Base-by-base conservation (phyloP, 1,140 invertebrate genomes). In the Drosophila baimaii region DNA sequence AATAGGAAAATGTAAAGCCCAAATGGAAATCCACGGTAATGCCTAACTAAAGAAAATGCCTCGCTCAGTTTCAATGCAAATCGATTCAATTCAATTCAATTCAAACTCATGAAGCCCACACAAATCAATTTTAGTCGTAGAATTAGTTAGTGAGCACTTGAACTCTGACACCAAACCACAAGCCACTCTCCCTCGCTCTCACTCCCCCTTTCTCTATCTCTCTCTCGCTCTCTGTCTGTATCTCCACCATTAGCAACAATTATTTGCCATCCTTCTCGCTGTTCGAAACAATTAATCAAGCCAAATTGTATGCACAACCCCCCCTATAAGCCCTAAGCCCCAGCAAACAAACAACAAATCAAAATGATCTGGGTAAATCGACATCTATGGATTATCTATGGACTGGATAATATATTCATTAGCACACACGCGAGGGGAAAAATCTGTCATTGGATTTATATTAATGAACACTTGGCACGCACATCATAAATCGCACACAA, bases 21-120 rank as follows among this genome's bases (percentile, higher is more conserved):
- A 91, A 89, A 85, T 92, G 91, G 91, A 91, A 91, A 81, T 86
- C 91, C 71, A 91, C 91, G 91, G 91, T 91, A 91, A 91, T 77
- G 25, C 44, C 35, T 61, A 69, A 46, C 64, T 76, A 63, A 62
- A 81, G 49, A 51, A 61, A 64, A 59, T 13, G 12, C 23, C 58
- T 55, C 56, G 57, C 43, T 76, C 61, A 58, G 47, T 56, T 56
- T 57, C 65, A 35, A 39, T 56, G 64, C 73, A 75, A 66, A 54
- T 21, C 65, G 46, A 70, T 31, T 70, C 69, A 71, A 71, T 56
- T 68, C 64, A 70, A 41, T 33, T 54, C 51, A 55, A 41, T 33
- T 44, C 57, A 61, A 66, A 39, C 55, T 64, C 72, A 75, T 74
- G 55, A 55, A 57, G 62, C 55, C 64, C 64, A 68, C 64, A 68